Conservation (phyloP, 2,113 vertebrate species). For the Oncorhynchus masou region DNA sequence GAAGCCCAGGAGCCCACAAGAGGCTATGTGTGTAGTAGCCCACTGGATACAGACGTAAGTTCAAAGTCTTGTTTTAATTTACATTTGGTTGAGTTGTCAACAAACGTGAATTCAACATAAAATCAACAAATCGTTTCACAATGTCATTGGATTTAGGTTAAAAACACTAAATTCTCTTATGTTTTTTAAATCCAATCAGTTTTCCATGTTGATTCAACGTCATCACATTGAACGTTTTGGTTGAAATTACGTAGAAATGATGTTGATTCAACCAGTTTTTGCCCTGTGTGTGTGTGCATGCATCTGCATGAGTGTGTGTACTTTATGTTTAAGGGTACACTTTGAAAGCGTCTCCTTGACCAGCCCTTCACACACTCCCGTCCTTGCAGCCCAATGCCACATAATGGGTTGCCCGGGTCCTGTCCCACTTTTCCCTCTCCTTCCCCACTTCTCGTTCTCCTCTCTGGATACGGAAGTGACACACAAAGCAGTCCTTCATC, state of each 20-base stretch:
- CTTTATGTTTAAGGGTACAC: background rate
- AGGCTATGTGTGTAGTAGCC: constrained; percentile 9
- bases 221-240: no score
- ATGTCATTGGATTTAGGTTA: no score
- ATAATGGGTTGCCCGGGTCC: background rate
- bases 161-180: no score
- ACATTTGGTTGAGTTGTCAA: no score
- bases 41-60: no score
- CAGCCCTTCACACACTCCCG: background rate
- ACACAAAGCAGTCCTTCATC: constrained; percentile 27
- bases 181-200: no score
- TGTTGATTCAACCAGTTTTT: no score
- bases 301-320: constrained; percentile 11
- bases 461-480: constrained; percentile 10
- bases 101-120: no score
- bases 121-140: no score
- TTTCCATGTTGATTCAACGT: no score
- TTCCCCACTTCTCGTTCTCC: background rate
- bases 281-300: constrained; percentile 10
- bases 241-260: no score
- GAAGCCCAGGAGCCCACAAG: constrained; percentile 34
- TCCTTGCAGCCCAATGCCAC: background rate
- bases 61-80: no score
- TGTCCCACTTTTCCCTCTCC: background rate
- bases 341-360: background rate